Evolutionary conservation across 2,888 invertebrate species (phyloP).

Genomic region (Scelioninae gen. 1): DNA sequence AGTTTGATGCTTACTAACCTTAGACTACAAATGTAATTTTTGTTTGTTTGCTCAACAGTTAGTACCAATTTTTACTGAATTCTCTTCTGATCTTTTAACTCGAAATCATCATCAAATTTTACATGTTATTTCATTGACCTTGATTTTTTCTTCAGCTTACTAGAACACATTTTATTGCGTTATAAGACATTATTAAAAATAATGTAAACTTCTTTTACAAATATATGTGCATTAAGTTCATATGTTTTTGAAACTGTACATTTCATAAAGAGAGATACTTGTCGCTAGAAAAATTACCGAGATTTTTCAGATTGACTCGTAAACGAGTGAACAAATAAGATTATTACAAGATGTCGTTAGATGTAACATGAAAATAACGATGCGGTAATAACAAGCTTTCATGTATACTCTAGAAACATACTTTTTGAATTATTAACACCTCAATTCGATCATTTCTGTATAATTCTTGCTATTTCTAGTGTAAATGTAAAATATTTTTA

Average conservation of each 20-base stretch:
- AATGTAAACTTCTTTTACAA: no score
- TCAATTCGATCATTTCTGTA: not conserved
- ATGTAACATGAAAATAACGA: constrained; percentile 53
- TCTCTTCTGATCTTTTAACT: no score
- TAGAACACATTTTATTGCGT: no score
- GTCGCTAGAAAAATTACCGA: not conserved
- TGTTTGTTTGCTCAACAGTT: constrained; percentile 16
- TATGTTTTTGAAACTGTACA: not conserved
- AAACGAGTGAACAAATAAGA: constrained; percentile 29
- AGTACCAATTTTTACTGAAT: no score
- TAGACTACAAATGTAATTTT: constrained; percentile 35
- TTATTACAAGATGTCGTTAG: constrained; percentile 31
- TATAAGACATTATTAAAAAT: no score
- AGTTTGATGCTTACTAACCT: constrained; percentile 23
- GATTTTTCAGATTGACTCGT: constrained; percentile 6
- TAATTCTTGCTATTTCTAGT: no score
- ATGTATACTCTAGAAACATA: constrained; percentile 55
- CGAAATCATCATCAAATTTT: no score
- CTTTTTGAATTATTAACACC: constrained; percentile 23
- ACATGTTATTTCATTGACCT: no score
- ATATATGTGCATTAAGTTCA: no score
- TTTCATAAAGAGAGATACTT: not conserved
- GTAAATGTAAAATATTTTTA: no score
- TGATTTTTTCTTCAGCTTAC: no score
- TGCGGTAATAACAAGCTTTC: constrained; percentile 58